phyloP scores from a whole-genome alignment of 2,888 invertebrate species.

The Pyrocoelia pectoralis region DNA sequence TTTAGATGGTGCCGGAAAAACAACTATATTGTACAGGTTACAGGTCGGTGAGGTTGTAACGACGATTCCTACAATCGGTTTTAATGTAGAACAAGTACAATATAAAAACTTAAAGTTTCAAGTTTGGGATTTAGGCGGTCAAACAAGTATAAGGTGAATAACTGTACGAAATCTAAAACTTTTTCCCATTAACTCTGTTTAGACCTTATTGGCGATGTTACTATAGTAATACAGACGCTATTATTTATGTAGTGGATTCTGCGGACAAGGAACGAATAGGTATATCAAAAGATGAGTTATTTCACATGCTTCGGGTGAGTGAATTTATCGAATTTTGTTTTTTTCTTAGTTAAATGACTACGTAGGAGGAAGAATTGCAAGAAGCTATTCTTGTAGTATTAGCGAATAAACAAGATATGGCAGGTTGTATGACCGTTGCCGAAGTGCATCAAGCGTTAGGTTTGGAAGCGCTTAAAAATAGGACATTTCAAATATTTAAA shows the following conservation, averaged over 20 bases:
- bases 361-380: constrained; percentile 94
- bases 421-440: constrained; percentile 94
- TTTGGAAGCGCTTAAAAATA: constrained; percentile 91
- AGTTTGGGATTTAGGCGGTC: constrained; percentile 99
- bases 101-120: constrained; percentile 99
- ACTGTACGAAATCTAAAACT: not conserved
- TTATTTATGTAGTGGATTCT: constrained; percentile 99
- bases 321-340: constrained; percentile 5
- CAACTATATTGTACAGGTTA: constrained; percentile 96
- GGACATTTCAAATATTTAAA: constrained; percentile 99
- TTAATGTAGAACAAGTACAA: constrained; percentile 99
- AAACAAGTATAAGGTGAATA: constrained; percentile 93
- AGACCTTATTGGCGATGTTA: constrained; percentile 99
- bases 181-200: constrained; percentile 33
- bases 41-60: constrained; percentile 99
- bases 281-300: constrained; percentile 97
- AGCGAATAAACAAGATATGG: constrained; percentile 99
- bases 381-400: constrained; percentile 95
- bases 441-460: constrained; percentile 98
- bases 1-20: constrained; percentile 98
- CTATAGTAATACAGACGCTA: constrained; percentile 99
- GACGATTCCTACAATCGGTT: constrained; percentile 98
- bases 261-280: constrained; percentile 99
- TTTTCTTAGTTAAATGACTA: constrained; percentile 21
- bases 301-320: constrained; percentile 94